Base-by-base conservation (phyloP, 2,888 invertebrate species). In the Spilosoma lubricipeda region DNA sequence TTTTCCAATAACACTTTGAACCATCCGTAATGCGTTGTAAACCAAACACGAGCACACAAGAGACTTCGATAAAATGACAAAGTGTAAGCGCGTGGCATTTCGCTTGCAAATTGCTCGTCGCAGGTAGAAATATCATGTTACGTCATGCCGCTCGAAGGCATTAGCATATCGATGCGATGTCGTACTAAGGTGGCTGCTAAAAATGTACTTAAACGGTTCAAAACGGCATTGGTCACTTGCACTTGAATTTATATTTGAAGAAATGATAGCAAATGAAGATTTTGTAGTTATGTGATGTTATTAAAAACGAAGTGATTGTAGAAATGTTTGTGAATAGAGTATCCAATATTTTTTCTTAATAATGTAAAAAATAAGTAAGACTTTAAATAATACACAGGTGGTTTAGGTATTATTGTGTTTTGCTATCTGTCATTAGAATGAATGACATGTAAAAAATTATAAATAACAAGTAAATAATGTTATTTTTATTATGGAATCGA, bases 21-120 rank as follows among this genome's bases (percentile, higher is more conserved):
- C 67, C 63, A 52, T 67, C 63, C 52, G 30, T 67, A 39, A 71
- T 64, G 48, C 71, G 67, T 63, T 71, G 52, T 73, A 78, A 71
- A 74, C 71, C 73, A 68, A 73, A 76, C 77, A 77, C 42, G 75
- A 68, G 70, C 71, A 75, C 79, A 81, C 77, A 79, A 78, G 74
- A 72, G 74, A 67, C 52, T 52, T 66, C 76, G 74, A 83, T 82
- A 82, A 84, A 85, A 81, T 72, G 84, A 71, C 79, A 82, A 73
- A 80, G 78, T 79, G 45, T 70, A 52, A 75, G 74, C 79, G 86
- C 82, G 79, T 78, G 81, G 86, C 86, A 91, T 91, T 92, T 90
- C 87, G 87, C 91, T 91, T 91, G 91, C 91, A 92, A 92, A 92
- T 91, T 90, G 91, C 88, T 86, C 86, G 86, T 84, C 87, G 83